Conservation (phyloP, 2,113 vertebrate species). For the Ondatra zibethicus region DNA sequence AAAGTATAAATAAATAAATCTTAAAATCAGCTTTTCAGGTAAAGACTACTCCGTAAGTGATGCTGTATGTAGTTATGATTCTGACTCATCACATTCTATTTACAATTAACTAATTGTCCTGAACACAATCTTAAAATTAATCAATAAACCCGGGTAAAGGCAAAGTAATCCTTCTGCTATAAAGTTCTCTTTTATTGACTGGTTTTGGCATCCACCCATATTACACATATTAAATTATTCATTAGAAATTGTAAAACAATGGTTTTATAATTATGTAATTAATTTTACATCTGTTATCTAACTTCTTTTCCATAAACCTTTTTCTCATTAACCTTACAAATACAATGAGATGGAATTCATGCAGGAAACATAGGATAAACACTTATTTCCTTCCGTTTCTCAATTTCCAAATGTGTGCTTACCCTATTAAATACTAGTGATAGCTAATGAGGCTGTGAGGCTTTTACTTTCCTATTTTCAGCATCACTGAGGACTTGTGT, state of each 20-base stretch:
- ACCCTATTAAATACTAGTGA: not conserved
- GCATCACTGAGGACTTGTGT: not conserved
- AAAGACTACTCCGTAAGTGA: not conserved
- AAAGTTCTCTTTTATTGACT: not conserved
- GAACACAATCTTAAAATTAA: not conserved
- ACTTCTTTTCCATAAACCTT: not conserved
- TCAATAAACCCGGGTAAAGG: not conserved
- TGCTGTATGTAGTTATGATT: not conserved
- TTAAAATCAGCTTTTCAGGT: not conserved
- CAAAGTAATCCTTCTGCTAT: not conserved
- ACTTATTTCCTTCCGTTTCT: not conserved
- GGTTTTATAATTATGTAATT: not conserved
- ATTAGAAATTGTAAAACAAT: not conserved
- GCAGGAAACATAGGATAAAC: not conserved
- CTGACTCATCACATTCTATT: not conserved
- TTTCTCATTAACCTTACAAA: not conserved
- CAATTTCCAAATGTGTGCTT: not conserved
- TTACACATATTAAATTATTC: not conserved
- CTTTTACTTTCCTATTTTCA: constrained; percentile 5
- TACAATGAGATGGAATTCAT: not conserved
- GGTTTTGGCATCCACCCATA: not conserved
- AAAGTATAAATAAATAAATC: not conserved
- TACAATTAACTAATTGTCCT: not conserved
- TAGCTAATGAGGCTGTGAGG: not conserved
- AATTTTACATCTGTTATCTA: constrained; percentile 23